Percentiles rank a stretch among this genome's conserved stretches.
Evolutionary conservation across 2,888 invertebrate species (phyloP).

Genomic region (Mechanitis messenoides): DNA sequence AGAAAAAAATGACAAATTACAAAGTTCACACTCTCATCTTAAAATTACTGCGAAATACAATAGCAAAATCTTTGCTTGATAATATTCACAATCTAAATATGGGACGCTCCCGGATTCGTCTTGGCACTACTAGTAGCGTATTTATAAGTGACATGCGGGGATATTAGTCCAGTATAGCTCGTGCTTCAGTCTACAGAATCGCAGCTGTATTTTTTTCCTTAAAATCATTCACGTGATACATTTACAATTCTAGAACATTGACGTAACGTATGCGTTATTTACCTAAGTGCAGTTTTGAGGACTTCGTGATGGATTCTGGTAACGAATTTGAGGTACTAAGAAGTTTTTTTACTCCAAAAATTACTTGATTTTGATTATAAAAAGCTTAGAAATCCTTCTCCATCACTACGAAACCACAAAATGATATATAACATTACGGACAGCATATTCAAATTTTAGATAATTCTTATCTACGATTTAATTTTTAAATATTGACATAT

Average conservation of each 20-base stretch:
- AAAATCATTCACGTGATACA: slow-evolving; percentile 29
- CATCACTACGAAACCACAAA: too few relatives aligned
- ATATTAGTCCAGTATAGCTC: slow-evolving; percentile 54
- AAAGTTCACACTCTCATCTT: neutral
- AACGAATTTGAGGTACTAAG: slow-evolving; percentile 64
- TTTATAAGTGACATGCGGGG: slow-evolving; percentile 61
- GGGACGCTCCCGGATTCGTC: slow-evolving; percentile 43
- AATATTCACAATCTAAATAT: slow-evolving; percentile 37
- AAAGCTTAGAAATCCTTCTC: too few relatives aligned
- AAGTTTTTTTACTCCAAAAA: too few relatives aligned
- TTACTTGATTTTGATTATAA: too few relatives aligned
- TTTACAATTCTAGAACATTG: slow-evolving; percentile 34
- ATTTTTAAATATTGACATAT: too few relatives aligned
- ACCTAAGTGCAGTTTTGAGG: slow-evolving; percentile 52
- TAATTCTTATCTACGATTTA: too few relatives aligned
- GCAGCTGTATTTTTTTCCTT: slow-evolving; percentile 20
- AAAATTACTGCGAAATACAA: neutral
- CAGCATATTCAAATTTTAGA: too few relatives aligned
- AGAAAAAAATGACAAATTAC: too few relatives aligned
- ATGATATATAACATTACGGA: too few relatives aligned
- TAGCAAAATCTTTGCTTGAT: slow-evolving; percentile 2
- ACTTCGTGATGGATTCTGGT: slow-evolving; percentile 65
- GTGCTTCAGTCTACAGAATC: slow-evolving; percentile 43
- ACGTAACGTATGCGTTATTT: slow-evolving; percentile 49
- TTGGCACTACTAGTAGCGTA: slow-evolving; percentile 60